These are phyloP conservation scores for Cyanocitta stelleri DNA, from an alignment of 2,113 vertebrate species.

Conservation along the genomic window DNA sequence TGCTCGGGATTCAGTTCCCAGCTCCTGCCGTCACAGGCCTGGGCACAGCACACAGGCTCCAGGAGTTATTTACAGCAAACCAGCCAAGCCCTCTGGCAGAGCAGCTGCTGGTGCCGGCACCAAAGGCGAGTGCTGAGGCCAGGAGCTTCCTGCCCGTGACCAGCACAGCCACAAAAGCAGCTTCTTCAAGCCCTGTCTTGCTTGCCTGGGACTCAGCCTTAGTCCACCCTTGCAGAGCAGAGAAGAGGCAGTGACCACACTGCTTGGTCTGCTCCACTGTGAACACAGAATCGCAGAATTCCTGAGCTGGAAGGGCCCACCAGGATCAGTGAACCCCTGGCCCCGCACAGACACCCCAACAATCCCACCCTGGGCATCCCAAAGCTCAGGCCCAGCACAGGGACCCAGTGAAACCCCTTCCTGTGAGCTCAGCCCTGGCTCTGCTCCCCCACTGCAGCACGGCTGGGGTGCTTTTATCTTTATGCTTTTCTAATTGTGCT, in stretches of 20 bases:
- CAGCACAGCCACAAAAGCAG: not conserved
- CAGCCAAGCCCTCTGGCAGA: conserved; percentile 30
- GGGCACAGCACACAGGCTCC: conserved; percentile 23
- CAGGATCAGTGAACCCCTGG: not conserved
- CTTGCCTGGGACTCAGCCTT: not conserved
- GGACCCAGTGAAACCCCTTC: not conserved
- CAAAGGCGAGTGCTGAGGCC: not conserved
- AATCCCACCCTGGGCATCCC: not conserved
- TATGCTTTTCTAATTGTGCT: not conserved
- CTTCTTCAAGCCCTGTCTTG: not conserved
- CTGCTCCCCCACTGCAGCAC: not conserved
- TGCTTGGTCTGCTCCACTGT: accelerated
- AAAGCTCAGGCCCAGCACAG: not conserved
- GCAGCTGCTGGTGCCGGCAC: not conserved
- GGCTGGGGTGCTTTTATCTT: not conserved
- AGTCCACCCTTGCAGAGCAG: not conserved
- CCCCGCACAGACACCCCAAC: not conserved
- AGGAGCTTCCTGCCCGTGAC: not conserved
- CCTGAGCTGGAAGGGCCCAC: not conserved
- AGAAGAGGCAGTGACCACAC: not conserved
- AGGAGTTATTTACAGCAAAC: conserved; percentile 28
- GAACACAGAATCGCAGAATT: not conserved
- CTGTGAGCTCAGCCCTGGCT: not conserved
- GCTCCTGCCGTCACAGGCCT: not conserved
- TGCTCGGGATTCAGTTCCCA: not conserved